Evolutionary conservation across 2,888 invertebrate species (phyloP), one percentile per base, ranked within the genome.

Genomic region (Hyalella azteca): DNA sequence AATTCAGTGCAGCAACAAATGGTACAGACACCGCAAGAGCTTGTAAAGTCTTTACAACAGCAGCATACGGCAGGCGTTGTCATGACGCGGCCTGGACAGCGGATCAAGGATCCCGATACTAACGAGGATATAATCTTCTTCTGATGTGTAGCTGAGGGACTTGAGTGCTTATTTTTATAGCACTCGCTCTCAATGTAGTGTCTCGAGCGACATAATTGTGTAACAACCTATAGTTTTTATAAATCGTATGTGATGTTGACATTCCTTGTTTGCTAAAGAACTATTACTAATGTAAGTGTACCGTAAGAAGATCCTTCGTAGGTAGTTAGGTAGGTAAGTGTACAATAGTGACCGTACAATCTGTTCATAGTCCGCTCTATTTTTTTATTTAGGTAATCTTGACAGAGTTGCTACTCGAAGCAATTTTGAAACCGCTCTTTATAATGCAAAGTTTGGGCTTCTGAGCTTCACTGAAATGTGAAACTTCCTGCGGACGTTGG

Each of bases 71-170:
- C 77, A 40, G 29, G 73, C 45, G 80, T 81, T 49, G 78, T 79
- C 49, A 81, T 66, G 48, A 79, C 83, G 40, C 77, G 80, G 39
- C 82, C 84, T n/a, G 82, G 82, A 22, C 83, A 84, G 79, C 80
- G 82, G 3, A 81, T 84, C 45, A 84, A 84, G 50, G 83, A 84
- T 50, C 81, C 84, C 41, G 83, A 82, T 59, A 83, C 85, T 22
- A 78, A 81, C 73, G 82, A 85, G 73, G 85, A 85, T 50, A 84
- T 85, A 66, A 82, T 85, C 54, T 85, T 85, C 81, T 85, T 84
- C 80, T 85, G 77, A 80, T 78, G 66, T 19, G 66, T 7, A 36
- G 19, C 19, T 19, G 32, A 66, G 7, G 13, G 19, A 66, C n/a
- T n/a, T n/a, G n/a, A 29, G 32, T 36, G 19, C 3, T 66, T 66